Percentiles rank a stretch among this genome's conserved stretches.
Conservation (phyloP, 1,140 invertebrate species). For the Antheraea mylitta region DNA sequence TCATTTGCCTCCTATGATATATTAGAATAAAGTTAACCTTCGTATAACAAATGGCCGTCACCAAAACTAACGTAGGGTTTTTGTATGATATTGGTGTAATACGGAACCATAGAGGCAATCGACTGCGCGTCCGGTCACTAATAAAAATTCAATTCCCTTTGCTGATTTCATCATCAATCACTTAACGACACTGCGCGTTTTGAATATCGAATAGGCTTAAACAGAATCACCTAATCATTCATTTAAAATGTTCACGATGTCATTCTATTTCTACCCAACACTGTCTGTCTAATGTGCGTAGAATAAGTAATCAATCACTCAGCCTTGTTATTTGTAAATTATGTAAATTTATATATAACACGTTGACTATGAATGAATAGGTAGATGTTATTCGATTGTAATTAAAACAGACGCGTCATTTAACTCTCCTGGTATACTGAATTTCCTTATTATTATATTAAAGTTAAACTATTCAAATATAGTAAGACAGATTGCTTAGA, state of each 20-base stretch:
- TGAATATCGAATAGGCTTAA: conserved; percentile 6
- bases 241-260: not conserved
- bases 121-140: not conserved
- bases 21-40: no score
- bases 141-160: conserved; percentile 11
- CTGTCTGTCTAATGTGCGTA: conserved; percentile 3
- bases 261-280: not conserved
- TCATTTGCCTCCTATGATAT: no score
- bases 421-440: not conserved
- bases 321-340: conserved; percentile 33
- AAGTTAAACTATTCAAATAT: no score
- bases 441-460: no score
- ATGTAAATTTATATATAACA: conserved; percentile 25
- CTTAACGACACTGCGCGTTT: conserved; percentile 5
- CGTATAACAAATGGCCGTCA: no score
- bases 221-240: not conserved
- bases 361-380: conserved; percentile 8
- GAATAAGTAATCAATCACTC: conserved; percentile 31
- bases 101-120: not conserved
- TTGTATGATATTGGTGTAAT: not conserved
- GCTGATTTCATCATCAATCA: conserved; percentile 9
- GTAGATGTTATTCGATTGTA: not conserved
- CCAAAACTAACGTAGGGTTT: not conserved
- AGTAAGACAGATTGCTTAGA: no score
- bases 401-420: not conserved